These are phyloP conservation scores for Oceanodroma leucorhoa DNA, from an alignment of 2,797 vertebrate species.

Conservation along the genomic window DNA sequence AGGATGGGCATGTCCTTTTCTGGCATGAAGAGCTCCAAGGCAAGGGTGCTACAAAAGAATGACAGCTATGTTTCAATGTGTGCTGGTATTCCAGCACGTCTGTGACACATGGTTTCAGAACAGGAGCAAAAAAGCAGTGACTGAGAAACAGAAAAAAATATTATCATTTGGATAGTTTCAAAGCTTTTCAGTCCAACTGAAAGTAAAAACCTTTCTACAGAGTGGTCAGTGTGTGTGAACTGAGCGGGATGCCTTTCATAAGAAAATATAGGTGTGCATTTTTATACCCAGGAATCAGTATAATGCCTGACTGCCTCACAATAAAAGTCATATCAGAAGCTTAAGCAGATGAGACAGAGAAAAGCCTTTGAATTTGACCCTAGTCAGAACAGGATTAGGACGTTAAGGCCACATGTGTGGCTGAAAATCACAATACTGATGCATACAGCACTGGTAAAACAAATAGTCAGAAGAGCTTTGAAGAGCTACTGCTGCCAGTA, in stretches of 20 bases:
- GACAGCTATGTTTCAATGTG: neutral
- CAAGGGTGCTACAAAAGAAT: neutral
- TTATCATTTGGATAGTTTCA: neutral
- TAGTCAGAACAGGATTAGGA: neutral
- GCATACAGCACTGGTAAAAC: neutral
- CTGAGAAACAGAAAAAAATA: neutral
- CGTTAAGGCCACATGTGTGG: neutral
- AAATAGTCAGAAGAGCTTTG: neutral
- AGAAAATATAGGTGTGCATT: neutral
- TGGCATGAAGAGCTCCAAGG: neutral
- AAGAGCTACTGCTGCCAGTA: neutral
- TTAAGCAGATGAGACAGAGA: neutral
- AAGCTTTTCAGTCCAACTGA: neutral
- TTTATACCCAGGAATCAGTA: neutral
- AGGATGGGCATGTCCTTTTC: neutral
- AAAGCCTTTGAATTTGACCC: slow-evolving; percentile 34
- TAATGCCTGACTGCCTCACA: neutral
- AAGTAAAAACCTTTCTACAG: neutral
- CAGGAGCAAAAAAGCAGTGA: neutral
- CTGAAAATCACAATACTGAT: neutral
- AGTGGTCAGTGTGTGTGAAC: neutral
- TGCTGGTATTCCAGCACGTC: neutral
- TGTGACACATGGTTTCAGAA: neutral
- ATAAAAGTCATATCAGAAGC: neutral
- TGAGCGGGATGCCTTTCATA: neutral